These are phyloP conservation scores for Chiloscyllium punctatum DNA, from an alignment of 2,797 vertebrate genomes.

Conservation along the genomic window DNA sequence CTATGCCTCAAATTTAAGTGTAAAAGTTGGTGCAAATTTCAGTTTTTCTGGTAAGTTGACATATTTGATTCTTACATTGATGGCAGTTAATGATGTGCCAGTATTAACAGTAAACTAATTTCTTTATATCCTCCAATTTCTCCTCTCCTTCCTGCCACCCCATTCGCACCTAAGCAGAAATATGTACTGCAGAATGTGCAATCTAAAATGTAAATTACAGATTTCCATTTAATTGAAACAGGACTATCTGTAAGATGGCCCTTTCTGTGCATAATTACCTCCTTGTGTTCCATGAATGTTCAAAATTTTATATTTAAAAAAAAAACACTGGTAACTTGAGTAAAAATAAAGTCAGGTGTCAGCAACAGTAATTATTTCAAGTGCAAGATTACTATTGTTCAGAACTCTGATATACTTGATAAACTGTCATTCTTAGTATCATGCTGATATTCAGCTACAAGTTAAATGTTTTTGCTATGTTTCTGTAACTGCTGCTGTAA, in stretches of 20 bases:
- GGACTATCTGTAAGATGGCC: background rate
- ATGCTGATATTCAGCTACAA: slow-evolving; percentile 13
- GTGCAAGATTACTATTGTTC: no score
- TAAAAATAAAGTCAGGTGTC: no score
- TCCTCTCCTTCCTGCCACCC: background rate
- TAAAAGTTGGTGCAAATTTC: background rate
- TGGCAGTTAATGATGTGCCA: background rate
- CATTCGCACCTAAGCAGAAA: background rate
- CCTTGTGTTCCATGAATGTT: background rate
- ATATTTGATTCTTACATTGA: background rate
- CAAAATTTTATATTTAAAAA: background rate
- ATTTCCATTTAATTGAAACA: background rate
- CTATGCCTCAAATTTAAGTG: background rate
- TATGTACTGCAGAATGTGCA: background rate
- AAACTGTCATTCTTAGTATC: slow-evolving; percentile 29
- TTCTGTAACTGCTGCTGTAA: slow-evolving; percentile 15
- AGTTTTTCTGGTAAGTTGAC: background rate
- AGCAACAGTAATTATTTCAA: no score
- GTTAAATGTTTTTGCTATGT: background rate
- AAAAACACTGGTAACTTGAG: background rate
- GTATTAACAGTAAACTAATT: background rate
- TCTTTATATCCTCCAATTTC: background rate
- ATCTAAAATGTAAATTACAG: background rate
- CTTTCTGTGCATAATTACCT: background rate
- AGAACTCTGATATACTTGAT: no score